Base-by-base conservation (phyloP, 2,113 vertebrate species). In the Zosterops pallidus region DNA sequence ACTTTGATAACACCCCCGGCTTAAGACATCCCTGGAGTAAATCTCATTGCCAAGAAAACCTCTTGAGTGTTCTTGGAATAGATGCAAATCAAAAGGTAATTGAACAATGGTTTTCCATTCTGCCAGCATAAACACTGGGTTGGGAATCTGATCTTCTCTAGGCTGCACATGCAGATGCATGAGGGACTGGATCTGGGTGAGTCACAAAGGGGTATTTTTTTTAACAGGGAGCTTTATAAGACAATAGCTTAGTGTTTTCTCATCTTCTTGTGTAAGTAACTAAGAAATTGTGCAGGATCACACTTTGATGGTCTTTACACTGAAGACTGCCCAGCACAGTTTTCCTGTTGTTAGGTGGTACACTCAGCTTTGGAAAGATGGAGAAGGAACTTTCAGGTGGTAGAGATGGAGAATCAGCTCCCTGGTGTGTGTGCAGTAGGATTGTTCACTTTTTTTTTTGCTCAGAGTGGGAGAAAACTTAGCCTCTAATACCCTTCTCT, bases 41-140 rank as follows among this genome's bases (percentile, higher is more conserved):
- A 60, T 98, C 94, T 57, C 94, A 69, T 79, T 97, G 84, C 89
- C 95, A 89, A 91, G 95, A 96, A 75, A 96, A 96, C 56, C 96
- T 97, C 84, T 59, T 97, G 82, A 96, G 91, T 26, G 95, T 96
- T 81, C 98, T 98, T 19, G 93, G 98, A 87, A 91, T 98, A 76
- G 94, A 96, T 31, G 60, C 96, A 92, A 96, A 96, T 83, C 93
- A 60, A 91, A 97, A 97, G 97, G 98, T 98, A 97, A 96, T 69
- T 90, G 89, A 86, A 79, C 69, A 85, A 44, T 1, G 0, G 68
- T 72, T 92, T 93, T 69, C 83, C 83, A 35, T 26, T 62, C 31
- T 82, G 76, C 53, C 70, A 69, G 52, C 35, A 56, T 26, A 89
- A 90, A 81, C 63, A 65, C 37, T 74, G 64, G 31, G 35, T 37